These are phyloP conservation scores for Cryptoblepharus egeriae DNA, from an alignment of 2,797 vertebrate species.

Conservation along the genomic window DNA sequence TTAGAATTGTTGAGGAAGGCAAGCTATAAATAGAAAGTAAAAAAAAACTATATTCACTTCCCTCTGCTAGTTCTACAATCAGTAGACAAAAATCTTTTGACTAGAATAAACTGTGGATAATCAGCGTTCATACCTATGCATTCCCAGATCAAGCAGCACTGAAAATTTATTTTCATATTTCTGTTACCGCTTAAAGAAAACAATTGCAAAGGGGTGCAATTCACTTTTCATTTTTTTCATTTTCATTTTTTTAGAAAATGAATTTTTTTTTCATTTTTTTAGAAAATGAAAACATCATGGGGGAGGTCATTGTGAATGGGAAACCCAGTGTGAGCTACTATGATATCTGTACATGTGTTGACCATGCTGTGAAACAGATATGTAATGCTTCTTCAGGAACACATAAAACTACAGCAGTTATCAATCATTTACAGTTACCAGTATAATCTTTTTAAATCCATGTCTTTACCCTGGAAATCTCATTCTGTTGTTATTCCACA, in stretches of 20 bases:
- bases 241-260: background rate
- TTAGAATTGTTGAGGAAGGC: background rate
- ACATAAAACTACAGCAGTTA: slow-evolving; percentile 12
- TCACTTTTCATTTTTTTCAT: no score
- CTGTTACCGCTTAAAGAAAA: background rate
- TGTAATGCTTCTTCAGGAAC: slow-evolving; percentile 18
- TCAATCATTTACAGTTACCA: background rate
- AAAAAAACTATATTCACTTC: background rate
- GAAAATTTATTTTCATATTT: background rate
- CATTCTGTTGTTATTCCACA: background rate
- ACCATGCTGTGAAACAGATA: slow-evolving; percentile 9
- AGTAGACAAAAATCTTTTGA: background rate
- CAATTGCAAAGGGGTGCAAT: background rate
- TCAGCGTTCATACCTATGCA: background rate
- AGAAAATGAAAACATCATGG: background rate
- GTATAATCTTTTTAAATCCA: slow-evolving; percentile 17
- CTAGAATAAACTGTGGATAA: background rate
- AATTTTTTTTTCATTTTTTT: background rate
- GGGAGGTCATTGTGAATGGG: background rate
- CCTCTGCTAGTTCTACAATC: background rate
- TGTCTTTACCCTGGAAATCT: background rate
- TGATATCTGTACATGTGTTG: background rate
- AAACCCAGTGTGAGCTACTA: background rate
- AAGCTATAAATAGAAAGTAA: background rate
- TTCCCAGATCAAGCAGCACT: background rate